phyloP scores from a whole-genome alignment of 2,113 vertebrate species.

The Oenanthe melanoleuca region DNA sequence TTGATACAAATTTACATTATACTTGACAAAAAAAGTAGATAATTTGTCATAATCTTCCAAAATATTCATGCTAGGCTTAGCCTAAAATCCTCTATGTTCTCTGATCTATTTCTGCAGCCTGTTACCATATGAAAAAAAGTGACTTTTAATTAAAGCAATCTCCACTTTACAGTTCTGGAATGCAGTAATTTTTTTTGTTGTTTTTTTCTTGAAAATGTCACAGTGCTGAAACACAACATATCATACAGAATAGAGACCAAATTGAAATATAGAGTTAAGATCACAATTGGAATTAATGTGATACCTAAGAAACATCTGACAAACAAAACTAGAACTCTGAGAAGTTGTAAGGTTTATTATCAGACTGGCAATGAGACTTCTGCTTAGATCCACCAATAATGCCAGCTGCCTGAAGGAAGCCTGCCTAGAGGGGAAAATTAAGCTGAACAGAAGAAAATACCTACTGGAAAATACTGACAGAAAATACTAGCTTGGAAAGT shows the following conservation, averaged over 20 bases:
- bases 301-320: slow-evolving; percentile 8
- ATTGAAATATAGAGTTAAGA: slow-evolving; percentile 33
- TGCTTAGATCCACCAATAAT: background rate
- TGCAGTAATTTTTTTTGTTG: background rate
- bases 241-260: slow-evolving; percentile 12
- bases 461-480: background rate
- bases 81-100: background rate
- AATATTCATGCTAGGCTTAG: background rate
- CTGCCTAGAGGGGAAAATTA: background rate
- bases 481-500: background rate
- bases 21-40: background rate
- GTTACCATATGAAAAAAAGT: background rate
- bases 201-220: slow-evolving; percentile 13
- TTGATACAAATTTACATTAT: background rate
- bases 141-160: slow-evolving; percentile 41
- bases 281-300: background rate
- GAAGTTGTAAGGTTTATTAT: slow-evolving; percentile 29
- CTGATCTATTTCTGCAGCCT: background rate
- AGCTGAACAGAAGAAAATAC: background rate
- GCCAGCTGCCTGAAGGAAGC: background rate
- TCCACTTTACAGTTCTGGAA: background rate
- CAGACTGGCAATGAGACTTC: background rate
- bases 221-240: background rate
- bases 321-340: background rate
- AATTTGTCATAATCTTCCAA: background rate